Base-by-base conservation (phyloP, 2,888 invertebrate species). In the Pinctada fucata region DNA sequence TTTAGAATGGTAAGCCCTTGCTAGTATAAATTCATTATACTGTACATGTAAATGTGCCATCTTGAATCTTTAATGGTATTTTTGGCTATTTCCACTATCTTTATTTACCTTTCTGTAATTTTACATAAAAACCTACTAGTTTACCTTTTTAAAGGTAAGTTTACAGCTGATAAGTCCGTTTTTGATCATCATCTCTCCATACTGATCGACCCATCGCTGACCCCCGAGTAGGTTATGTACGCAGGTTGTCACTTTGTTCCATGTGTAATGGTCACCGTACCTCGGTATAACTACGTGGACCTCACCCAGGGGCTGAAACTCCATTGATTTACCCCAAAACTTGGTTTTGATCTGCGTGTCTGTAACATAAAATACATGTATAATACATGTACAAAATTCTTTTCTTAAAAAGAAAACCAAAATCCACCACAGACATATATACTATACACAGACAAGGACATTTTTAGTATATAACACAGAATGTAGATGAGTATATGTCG, bases 321-420 rank as follows among this genome's bases (percentile, higher is more conserved):
- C 96, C 96, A 97, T 96, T 78, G 96, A 96, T 93, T 96, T 96
- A 81, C 97, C 97, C 97, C 97, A 97, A 93, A 97, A 97, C 93
- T 96, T 96, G 79, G 96, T 96, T 93, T 96, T 96, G 87, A 96
- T 95, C 85, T 96, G 94, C 8, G 96, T 95, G 91, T 96, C 96
- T 92, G 83, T 52, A 80, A 69, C 67, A n/a, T 6, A 51, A 72
- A 48, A 16, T 66, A n/a, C 52, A 68, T 3, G 10, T 13, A 70
- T n/a, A n/a, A n/a, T n/a, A n/a, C n/a, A n/a, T n/a, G n/a, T n/a
- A n/a, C n/a, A n/a, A n/a, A n/a, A n/a, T n/a, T n/a, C n/a, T n/a
- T n/a, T n/a, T n/a, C 6, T 58, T 58, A 58, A 0, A 58, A 31
- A 31, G 1, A 31, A 31, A 31, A 31, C 31, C 31, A 31, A 31